Conservation (phyloP, 2,888 invertebrate species). For the Trisateles emortualis region DNA sequence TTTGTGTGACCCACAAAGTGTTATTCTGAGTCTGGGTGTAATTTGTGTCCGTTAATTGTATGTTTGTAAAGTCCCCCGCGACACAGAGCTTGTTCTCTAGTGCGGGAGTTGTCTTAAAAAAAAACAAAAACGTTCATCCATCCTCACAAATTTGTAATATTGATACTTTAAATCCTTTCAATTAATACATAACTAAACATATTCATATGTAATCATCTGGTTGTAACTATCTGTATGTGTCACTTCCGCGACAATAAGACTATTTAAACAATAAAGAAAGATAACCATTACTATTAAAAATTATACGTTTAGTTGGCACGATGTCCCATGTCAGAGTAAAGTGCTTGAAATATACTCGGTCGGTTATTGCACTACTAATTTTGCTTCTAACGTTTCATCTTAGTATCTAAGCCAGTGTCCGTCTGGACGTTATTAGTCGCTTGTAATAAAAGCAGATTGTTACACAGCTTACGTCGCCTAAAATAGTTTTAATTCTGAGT, state of each 20-base stretch:
- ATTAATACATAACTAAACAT: not conserved
- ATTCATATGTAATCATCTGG: slow-evolving; percentile 22
- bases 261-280: slow-evolving; percentile 58
- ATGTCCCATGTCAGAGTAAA: slow-evolving; percentile 61
- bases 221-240: slow-evolving; percentile 48
- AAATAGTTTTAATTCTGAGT: slow-evolving; percentile 43
- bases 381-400: slow-evolving; percentile 61
- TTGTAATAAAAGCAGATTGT: slow-evolving; percentile 56
- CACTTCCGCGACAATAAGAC: slow-evolving; percentile 60
- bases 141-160: too few species aligned
- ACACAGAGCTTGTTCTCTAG: too few species aligned
- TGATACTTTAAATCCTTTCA: not conserved
- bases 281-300: slow-evolving; percentile 60
- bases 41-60: too few species aligned
- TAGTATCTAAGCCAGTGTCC: slow-evolving; percentile 57
- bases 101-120: too few species aligned
- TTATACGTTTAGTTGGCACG: slow-evolving; percentile 46
- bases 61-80: too few species aligned
- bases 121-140: too few species aligned
- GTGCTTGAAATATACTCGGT: slow-evolving; percentile 65
- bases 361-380: slow-evolving; percentile 74
- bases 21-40: too few species aligned
- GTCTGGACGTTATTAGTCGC: slow-evolving; percentile 53
- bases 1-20: too few species aligned
- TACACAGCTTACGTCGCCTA: slow-evolving; percentile 47